These are phyloP conservation scores for Clepsis dumicolana DNA, from an alignment of 2,888 invertebrate genomes.

Conservation along the genomic window DNA sequence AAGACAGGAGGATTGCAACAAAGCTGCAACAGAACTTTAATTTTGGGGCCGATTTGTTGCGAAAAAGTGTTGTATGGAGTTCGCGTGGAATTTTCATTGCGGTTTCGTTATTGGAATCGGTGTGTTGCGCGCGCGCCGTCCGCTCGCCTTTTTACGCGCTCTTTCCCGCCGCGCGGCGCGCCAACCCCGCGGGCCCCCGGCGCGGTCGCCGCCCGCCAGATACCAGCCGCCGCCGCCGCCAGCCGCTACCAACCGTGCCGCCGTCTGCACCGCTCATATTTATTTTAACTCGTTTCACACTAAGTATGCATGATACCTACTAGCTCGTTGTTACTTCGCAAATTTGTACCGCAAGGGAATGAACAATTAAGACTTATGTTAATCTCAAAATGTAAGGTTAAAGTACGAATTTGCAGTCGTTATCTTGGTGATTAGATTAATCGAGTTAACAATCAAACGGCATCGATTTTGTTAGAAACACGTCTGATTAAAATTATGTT, in stretches of 20 bases:
- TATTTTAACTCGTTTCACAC: constrained; percentile 6
- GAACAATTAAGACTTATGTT: neutral
- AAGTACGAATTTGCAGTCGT: neutral
- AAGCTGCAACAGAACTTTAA: constrained; percentile 30
- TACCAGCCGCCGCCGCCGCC: constrained; percentile 69
- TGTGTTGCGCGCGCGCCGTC: constrained; percentile 70
- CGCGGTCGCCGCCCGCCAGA: constrained; percentile 84
- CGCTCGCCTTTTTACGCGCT: constrained; percentile 84
- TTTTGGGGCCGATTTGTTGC: constrained; percentile 14
- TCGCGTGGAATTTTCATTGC: constrained; percentile 38
- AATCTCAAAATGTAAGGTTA: neutral
- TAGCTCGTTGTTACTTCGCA: neutral
- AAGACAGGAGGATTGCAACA: constrained; percentile 8
- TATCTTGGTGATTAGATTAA: constrained; percentile 1
- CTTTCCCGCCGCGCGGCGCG: constrained; percentile 73
- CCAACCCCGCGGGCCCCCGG: constrained; percentile 82
- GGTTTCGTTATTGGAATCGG: constrained; percentile 45
- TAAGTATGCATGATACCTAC: neutral
- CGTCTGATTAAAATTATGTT: neutral
- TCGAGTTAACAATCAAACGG: neutral
- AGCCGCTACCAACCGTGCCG: constrained; percentile 75
- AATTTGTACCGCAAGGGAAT: neutral
- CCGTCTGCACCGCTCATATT: constrained; percentile 73
- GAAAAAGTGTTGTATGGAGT: constrained; percentile 21
- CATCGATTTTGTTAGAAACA: neutral